Evolutionary conservation across 92 coral and sea anemone species (phyloP), one percentile per base, ranked within the genome.

Genomic region (Galaxea fascicularis): DNA sequence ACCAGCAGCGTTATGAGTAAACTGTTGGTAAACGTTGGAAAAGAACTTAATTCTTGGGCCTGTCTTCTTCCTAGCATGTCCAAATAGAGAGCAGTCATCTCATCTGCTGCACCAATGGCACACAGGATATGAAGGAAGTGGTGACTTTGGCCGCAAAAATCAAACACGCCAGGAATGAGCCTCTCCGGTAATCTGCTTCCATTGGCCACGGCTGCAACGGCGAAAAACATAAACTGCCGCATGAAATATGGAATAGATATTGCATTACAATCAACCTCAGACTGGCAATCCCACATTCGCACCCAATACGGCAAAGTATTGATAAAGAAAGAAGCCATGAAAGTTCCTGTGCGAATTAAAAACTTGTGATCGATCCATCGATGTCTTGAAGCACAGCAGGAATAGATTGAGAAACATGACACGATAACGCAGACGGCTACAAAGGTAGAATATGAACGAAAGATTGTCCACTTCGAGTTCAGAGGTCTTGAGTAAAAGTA

Each of bases 351-450:
- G 53, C 99, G 91, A 65, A 93, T 78, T 28, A 97, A 24, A 71
- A 86, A 92, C 75, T 97, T 97, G 57, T 85, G 71, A 6, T 79
- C 83, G 39, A 88, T 86, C 99, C 98, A 97, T 22, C 88, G 86
- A 30, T 97, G 99, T 31, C 99, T 88, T 13, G 99, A 97, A 0
- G 98, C 95, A 78, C 98, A 94, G 71, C 99, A 94, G 58, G 92
- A 65, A 62, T 74, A 91, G 27, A 95, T 93, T 3, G 97, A 89
- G 17, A 88, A 52, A 15, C 93, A 84, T 35, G 95, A 91, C 74
- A 93, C 92, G 3, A 84, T 30, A 8, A 89, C 90, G 62, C 94
- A 89, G 20, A 90, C 69, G 3, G 77, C 82, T 41, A 93, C 85
- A 80, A 92, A 96, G 8, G 84, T 51, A 39, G 83, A 21, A 51